These are phyloP conservation scores for Neelides folsomi DNA, from an alignment of 2,888 invertebrate genomes.

Conservation along the genomic window DNA sequence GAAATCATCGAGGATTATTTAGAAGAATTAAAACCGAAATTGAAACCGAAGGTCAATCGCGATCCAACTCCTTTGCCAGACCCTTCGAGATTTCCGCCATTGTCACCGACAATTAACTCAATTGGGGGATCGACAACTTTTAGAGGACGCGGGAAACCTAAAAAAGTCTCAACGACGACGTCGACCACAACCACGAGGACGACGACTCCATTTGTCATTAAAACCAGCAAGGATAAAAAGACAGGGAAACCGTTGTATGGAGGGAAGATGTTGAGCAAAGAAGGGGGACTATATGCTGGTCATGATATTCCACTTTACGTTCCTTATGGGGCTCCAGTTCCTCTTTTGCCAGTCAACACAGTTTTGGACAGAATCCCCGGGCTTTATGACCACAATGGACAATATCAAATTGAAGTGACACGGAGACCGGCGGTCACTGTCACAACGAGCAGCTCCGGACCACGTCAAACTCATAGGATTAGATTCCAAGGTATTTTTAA, in stretches of 20 bases:
- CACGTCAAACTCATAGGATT: background rate
- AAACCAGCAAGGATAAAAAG: slow-evolving; percentile 6
- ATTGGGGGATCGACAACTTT: background rate
- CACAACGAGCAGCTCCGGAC: slow-evolving; percentile 5
- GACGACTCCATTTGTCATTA: background rate
- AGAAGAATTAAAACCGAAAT: no score
- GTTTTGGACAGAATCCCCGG: slow-evolving; percentile 22
- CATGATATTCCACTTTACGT: slow-evolving; percentile 20
- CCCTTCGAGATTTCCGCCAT: slow-evolving; percentile 1
- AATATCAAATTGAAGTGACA: slow-evolving; percentile 1
- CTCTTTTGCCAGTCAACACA: slow-evolving; percentile 21
- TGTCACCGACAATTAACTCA: background rate
- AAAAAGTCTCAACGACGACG: background rate
- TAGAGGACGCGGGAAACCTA: background rate
- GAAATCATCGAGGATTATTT: no score
- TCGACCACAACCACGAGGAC: slow-evolving; percentile 6
- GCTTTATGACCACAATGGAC: slow-evolving; percentile 10
- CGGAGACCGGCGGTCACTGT: slow-evolving; percentile 5
- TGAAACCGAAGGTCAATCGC: no score
- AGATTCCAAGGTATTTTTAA: no score
- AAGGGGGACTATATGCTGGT: slow-evolving; percentile 32
- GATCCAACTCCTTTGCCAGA: slow-evolving; percentile 6
- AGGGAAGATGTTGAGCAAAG: slow-evolving; percentile 30
- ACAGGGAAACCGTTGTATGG: slow-evolving; percentile 29
- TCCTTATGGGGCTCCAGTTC: slow-evolving; percentile 27